Conservation (phyloP, 1,140 invertebrate species). For the Sarcophaga bullata region DNA sequence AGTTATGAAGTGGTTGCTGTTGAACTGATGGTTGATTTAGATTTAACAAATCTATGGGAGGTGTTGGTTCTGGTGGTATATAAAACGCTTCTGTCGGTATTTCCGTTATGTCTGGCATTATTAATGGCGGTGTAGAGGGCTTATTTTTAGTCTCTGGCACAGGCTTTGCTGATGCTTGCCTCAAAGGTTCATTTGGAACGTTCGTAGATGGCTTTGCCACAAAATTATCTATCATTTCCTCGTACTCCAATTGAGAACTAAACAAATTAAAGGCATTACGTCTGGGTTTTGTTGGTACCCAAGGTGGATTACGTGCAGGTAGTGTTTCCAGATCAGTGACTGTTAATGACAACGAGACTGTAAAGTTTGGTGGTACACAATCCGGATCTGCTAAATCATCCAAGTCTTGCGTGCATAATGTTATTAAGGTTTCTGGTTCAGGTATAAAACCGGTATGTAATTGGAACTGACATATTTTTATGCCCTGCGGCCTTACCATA, state of each 20-base stretch:
- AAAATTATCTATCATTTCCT: conserved; percentile 84
- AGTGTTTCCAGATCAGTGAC: conserved; percentile 76
- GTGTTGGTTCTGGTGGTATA: conserved; percentile 56
- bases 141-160: conserved; percentile 43
- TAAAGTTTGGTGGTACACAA: conserved; percentile 83
- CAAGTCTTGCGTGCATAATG: conserved; percentile 80
- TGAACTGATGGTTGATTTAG: conserved; percentile 63
- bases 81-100: conserved; percentile 50
- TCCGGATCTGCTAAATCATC: conserved; percentile 84
- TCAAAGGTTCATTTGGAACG: not conserved
- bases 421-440: conserved; percentile 77
- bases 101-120: conserved; percentile 61
- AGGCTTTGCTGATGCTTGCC: not conserved
- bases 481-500: conserved; percentile 83
- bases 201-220: conserved; percentile 58
- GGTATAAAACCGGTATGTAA: conserved; percentile 89
- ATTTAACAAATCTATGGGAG: conserved; percentile 68
- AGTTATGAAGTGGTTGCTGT: conserved; percentile 46
- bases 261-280: conserved; percentile 77
- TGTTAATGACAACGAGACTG: conserved; percentile 76
- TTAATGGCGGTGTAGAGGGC: conserved; percentile 51
- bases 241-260: conserved; percentile 82
- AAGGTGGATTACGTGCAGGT: conserved; percentile 76
- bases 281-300: conserved; percentile 73
- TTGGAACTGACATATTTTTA: conserved; percentile 88